Conservation (phyloP, 2,113 vertebrate species). For the Burhinus oedicnemus region DNA sequence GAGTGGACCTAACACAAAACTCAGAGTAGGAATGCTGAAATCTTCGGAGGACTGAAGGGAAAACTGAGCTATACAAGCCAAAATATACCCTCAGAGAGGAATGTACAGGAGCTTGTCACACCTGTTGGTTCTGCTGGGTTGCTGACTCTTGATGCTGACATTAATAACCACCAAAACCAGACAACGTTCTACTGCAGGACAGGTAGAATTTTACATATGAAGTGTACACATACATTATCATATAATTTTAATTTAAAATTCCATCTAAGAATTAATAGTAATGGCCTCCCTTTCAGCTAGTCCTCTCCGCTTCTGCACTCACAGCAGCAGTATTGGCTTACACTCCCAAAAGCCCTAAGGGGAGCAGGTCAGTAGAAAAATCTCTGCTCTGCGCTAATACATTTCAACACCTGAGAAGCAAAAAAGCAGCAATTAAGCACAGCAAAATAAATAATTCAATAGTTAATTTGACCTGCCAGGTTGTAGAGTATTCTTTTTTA, state of each 20-base stretch:
- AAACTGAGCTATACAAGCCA: background rate
- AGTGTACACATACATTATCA: background rate
- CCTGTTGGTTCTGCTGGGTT: background rate
- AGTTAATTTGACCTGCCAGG: constrained; percentile 56
- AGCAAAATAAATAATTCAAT: constrained; percentile 70
- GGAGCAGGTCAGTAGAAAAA: constrained; percentile 24
- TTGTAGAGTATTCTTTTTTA: constrained; percentile 28
- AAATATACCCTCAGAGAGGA: background rate
- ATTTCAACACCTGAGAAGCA: constrained; percentile 39
- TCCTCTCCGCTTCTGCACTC: background rate
- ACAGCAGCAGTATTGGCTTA: background rate
- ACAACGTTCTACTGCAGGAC: background rate
- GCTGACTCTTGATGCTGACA: background rate
- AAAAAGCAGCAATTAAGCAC: constrained; percentile 61
- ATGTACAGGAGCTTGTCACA: background rate
- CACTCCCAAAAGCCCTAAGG: background rate
- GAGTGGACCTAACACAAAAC: background rate
- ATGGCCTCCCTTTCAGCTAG: background rate
- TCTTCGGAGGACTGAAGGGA: background rate
- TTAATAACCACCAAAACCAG: background rate
- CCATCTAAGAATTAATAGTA: background rate
- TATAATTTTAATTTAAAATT: background rate
- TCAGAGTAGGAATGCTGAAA: background rate
- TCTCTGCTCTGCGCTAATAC: constrained; percentile 2
- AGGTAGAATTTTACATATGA: background rate